Evolutionary conservation across 2,888 invertebrate species (phyloP).

Genomic region (Mimas tiliae): DNA sequence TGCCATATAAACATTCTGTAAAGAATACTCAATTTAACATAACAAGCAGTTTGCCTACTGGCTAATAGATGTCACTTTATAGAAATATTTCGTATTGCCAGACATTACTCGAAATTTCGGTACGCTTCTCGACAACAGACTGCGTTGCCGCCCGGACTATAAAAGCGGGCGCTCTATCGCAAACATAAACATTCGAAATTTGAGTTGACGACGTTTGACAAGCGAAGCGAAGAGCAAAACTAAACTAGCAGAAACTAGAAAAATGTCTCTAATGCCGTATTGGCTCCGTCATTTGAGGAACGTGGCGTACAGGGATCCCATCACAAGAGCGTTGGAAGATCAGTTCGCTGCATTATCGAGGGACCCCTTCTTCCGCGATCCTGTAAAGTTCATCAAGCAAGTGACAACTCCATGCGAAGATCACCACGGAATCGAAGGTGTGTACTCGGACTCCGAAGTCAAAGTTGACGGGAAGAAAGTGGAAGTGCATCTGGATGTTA

Average conservation of each 20-base stretch:
- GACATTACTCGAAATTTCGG: conserved; percentile 56
- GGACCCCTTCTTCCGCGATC: conserved; percentile 76
- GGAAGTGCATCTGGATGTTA: conserved; percentile 90
- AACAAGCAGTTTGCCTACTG: conserved; percentile 36
- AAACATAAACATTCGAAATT: conserved; percentile 29
- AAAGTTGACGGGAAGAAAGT: conserved; percentile 87
- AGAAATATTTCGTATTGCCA: background rate
- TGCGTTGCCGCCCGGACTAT: conserved; percentile 56
- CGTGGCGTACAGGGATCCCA: conserved; percentile 64
- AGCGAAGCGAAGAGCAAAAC: conserved; percentile 31
- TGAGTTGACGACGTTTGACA: conserved; percentile 31
- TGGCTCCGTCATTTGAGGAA: conserved; percentile 77
- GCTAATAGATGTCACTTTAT: conserved; percentile 53
- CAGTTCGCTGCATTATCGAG: conserved; percentile 62
- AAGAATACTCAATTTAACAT: too few species aligned
- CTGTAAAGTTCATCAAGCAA: conserved; percentile 64
- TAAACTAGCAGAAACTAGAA: conserved; percentile 33
- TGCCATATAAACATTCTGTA: too few species aligned
- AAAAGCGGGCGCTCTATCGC: conserved; percentile 49
- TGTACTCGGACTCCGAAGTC: conserved; percentile 83
- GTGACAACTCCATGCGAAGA: conserved; percentile 55
- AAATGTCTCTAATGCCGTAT: conserved; percentile 76
- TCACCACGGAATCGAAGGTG: conserved; percentile 73
- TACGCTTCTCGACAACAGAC: conserved; percentile 60
- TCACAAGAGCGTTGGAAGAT: conserved; percentile 65